Percentiles rank a stretch among this genome's conserved stretches.
phyloP scores from a whole-genome alignment of 2,797 vertebrate species.

The Remorina albescens region DNA sequence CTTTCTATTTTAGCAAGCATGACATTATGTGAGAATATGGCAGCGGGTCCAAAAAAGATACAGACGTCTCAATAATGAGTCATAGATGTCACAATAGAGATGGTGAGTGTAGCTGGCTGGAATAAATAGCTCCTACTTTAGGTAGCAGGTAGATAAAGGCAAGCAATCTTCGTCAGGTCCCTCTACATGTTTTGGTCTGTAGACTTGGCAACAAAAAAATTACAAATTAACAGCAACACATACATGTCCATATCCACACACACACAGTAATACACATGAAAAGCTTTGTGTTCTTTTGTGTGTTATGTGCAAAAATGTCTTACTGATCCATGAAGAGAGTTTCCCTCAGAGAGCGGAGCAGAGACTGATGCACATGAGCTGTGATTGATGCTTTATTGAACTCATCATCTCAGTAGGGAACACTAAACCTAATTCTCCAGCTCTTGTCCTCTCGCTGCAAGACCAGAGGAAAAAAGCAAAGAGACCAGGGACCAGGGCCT shows the following conservation, averaged over 20 bases:
- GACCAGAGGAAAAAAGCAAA: slow-evolving; percentile 32
- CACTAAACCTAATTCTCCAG: slow-evolving; percentile 38
- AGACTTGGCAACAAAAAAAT: background rate
- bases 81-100: slow-evolving; percentile 35
- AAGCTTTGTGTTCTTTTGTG: slow-evolving; percentile 22
- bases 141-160: slow-evolving; percentile 2
- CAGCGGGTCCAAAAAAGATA: slow-evolving; percentile 34
- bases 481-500: slow-evolving; percentile 26
- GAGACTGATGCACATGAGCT: slow-evolving; percentile 44
- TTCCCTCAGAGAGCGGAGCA: slow-evolving; percentile 41
- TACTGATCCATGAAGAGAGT: slow-evolving; percentile 41
- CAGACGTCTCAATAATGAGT: slow-evolving; percentile 50
- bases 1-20: slow-evolving; percentile 33
- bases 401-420: slow-evolving; percentile 54
- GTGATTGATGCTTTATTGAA: slow-evolving; percentile 60
- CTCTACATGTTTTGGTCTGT: background rate
- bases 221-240: slow-evolving; percentile 17
- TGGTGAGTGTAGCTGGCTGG: background rate
- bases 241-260: background rate
- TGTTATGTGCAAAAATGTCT: slow-evolving; percentile 21
- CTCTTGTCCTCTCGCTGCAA: slow-evolving; percentile 22
- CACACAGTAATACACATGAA: slow-evolving; percentile 13
- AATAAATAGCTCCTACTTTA: slow-evolving; percentile 12
- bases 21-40: slow-evolving; percentile 46
- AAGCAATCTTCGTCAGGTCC: slow-evolving; percentile 4